A percentile compares a stretch with the other conserved stretches of the same genome.
Evolutionary conservation across 2,113 vertebrate species (phyloP).

Genomic region (Pseudois nayaur): DNA sequence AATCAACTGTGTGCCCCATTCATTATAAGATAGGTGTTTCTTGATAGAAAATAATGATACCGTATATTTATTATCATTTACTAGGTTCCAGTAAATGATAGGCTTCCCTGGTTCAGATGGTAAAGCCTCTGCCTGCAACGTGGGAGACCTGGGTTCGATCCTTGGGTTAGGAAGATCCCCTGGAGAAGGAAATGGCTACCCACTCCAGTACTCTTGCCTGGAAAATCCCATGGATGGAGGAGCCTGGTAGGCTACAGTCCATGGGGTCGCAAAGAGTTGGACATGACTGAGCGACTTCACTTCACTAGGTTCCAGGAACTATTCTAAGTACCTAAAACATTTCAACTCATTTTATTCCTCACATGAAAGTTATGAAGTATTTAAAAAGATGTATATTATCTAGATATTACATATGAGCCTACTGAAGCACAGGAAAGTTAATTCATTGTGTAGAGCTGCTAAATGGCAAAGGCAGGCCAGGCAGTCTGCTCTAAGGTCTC

Average conservation of each 20-base stretch:
- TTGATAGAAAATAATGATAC: neutral
- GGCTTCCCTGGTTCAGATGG: too few relatives aligned
- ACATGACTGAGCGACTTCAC: neutral
- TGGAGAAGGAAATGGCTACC: neutral
- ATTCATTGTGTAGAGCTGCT: neutral
- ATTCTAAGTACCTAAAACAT: neutral
- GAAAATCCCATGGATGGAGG: neutral
- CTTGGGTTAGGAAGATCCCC: neutral
- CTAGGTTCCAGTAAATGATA: neutral
- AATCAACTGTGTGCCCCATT: neutral
- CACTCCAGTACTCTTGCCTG: neutral
- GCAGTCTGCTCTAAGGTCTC: neutral
- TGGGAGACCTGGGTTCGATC: neutral
- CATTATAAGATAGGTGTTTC: neutral
- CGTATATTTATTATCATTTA: neutral
- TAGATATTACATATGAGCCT: neutral
- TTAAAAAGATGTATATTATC: neutral
- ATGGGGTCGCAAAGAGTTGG: neutral
- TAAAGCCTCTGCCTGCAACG: neutral
- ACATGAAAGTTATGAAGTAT: neutral
- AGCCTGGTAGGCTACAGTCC: neutral
- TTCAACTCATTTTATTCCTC: conserved; percentile 28
- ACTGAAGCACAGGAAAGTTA: neutral
- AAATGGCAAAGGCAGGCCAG: neutral
- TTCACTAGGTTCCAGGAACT: neutral